A percentile compares a stretch with the other conserved stretches of the same genome.
Conservation (phyloP, 2,888 invertebrate species). For the Sinhomidia bicolor region DNA sequence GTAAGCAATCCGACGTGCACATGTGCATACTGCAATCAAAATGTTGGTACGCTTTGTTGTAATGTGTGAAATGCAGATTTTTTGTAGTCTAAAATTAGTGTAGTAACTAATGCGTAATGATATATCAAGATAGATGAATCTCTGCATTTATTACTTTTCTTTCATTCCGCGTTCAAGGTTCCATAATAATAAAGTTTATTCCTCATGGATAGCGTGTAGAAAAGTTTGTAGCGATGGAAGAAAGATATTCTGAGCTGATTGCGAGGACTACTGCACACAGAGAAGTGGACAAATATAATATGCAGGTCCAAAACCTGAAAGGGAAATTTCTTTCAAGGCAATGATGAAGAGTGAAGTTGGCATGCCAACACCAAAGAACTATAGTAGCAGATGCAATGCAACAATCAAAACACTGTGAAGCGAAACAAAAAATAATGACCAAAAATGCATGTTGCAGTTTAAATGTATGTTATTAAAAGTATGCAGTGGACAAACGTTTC, state of each 20-base stretch:
- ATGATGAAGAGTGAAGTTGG: not conserved
- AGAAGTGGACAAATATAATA: not conserved
- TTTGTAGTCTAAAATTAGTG: conserved; percentile 4
- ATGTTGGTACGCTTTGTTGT: too few species aligned
- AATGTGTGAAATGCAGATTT: not conserved
- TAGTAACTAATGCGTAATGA: not conserved
- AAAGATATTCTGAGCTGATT: too few species aligned
- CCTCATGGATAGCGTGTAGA: conserved; percentile 18
- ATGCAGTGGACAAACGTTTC: not conserved
- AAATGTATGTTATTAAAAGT: not conserved
- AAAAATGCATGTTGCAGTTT: not conserved
- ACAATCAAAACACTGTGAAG: not conserved
- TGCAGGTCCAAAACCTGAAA: conserved; percentile 2
- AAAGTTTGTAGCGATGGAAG: too few species aligned
- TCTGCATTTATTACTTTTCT: not conserved
- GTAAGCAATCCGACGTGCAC: too few species aligned
- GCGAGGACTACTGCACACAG: too few species aligned
- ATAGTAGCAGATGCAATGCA: not conserved
- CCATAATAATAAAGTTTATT: not conserved
- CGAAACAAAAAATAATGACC: not conserved
- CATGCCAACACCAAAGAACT: not conserved
- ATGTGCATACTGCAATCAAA: too few species aligned
- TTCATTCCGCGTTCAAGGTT: conserved; percentile 7
- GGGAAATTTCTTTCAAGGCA: conserved; percentile 26
- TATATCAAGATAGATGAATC: not conserved